phyloP scores from a whole-genome alignment of 2,113 vertebrate genomes.

The Speoplatyrhinus poulsoni region DNA sequence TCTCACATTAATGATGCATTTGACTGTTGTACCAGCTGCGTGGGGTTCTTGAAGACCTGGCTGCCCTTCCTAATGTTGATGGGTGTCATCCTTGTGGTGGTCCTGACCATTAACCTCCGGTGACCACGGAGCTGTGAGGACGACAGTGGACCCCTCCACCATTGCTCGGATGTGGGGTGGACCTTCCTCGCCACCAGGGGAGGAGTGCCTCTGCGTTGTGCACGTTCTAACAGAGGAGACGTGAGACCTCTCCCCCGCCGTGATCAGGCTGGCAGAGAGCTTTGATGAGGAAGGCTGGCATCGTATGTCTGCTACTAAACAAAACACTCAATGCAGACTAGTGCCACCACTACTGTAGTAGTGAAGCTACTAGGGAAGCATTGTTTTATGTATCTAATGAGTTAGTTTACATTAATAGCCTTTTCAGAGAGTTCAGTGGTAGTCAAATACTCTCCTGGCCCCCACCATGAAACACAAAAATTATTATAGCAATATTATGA shows the following conservation, averaged over 20 bases:
- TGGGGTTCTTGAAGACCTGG: conserved; percentile 96
- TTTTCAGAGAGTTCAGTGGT: not conserved
- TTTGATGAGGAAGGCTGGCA: conserved; percentile 1
- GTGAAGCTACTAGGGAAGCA: conserved; percentile 16
- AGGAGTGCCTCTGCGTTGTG: conserved; percentile 7
- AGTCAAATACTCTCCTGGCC: conserved; percentile 7
- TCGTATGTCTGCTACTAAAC: not conserved
- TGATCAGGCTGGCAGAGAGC: conserved; percentile 1
- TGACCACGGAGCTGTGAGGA: conserved; percentile 69
- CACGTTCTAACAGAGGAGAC: not conserved
- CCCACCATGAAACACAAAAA: conserved; percentile 5
- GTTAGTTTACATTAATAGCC: conserved; percentile 8
- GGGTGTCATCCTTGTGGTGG: conserved; percentile 80
- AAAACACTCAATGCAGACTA: conserved; percentile 7
- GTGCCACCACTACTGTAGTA: conserved; percentile 2
- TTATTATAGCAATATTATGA: no score
- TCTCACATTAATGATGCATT: no score
- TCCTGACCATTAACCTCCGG: conserved; percentile 85
- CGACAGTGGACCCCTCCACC: conserved; percentile 1
- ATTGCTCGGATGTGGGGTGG: conserved; percentile 16
- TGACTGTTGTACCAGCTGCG: conserved; percentile 73
- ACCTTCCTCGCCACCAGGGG: conserved; percentile 27
- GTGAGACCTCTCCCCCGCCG: conserved; percentile 13
- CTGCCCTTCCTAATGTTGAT: conserved; percentile 88
- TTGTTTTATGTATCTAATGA: conserved; percentile 16